Evolutionary conservation across 2,888 invertebrate genomes (phyloP).

Genomic region (Dinocampus coccinellae): DNA sequence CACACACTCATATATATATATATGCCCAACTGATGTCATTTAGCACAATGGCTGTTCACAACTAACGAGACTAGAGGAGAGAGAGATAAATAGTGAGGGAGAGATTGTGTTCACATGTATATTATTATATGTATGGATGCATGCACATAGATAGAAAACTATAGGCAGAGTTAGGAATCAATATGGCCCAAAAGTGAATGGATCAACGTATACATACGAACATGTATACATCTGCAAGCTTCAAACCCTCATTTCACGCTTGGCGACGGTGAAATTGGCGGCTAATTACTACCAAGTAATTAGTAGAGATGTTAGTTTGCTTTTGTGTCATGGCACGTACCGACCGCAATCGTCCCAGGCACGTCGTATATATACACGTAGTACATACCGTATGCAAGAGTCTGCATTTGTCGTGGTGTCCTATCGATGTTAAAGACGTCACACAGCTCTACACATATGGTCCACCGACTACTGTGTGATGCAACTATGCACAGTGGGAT

Average conservation of each 20-base stretch:
- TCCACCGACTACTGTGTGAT: neutral
- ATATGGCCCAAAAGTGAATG: constrained; percentile 43
- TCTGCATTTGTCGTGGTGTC: neutral
- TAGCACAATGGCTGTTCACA: neutral
- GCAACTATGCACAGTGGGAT: neutral
- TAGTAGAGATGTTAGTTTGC: constrained; percentile 57
- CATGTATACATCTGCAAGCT: neutral
- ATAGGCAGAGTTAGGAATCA: constrained; percentile 43
- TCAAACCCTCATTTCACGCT: constrained; percentile 56
- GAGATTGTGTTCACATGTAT: neutral
- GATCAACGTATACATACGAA: neutral
- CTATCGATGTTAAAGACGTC: neutral
- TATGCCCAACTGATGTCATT: neutral
- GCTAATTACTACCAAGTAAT: constrained; percentile 58
- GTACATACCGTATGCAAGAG: neutral
- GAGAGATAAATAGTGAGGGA: neutral
- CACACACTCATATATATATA: neutral
- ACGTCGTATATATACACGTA: too few relatives aligned
- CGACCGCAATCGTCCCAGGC: neutral
- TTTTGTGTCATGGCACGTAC: constrained; percentile 49
- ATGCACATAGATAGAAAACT: neutral
- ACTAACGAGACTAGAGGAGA: constrained; percentile 1
- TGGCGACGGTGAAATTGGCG: constrained; percentile 51
- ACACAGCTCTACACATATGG: neutral
- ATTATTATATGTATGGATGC: neutral